phyloP scores from a whole-genome alignment of 2,113 vertebrate genomes.

The Paramisgurnus dabryanus region DNA sequence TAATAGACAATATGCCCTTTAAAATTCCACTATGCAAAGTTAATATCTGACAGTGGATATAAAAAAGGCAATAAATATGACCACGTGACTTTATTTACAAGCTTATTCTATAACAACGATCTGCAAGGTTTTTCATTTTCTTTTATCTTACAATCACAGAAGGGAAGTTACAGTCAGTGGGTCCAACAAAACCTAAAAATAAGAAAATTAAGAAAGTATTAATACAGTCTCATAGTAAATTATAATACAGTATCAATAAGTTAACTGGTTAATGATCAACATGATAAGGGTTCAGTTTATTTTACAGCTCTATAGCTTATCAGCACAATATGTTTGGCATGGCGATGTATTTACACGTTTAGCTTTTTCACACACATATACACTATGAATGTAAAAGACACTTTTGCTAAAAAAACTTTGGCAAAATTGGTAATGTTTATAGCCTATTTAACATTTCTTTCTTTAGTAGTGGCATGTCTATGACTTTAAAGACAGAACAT shows the following conservation, averaged over 20 bases:
- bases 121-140: neutral
- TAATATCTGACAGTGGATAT: neutral
- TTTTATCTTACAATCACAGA: neutral
- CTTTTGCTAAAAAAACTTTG: too few species aligned
- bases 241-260: neutral
- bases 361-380: neutral
- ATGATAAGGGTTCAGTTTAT: conserved; percentile 12
- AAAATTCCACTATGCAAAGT: neutral
- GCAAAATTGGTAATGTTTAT: too few species aligned
- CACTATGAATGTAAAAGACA: neutral
- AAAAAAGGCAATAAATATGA: neutral
- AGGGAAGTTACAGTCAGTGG: neutral
- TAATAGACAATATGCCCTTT: neutral
- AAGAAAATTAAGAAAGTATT: too few species aligned
- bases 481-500: too few species aligned
- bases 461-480: too few species aligned
- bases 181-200: neutral
- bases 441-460: too few species aligned
- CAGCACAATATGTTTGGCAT: conserved; percentile 7
- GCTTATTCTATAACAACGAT: neutral
- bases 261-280: conserved; percentile 54
- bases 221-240: neutral
- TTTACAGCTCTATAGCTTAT: conserved; percentile 46
- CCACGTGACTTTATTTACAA: neutral
- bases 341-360: conserved; percentile 3